These are phyloP conservation scores for Hirtodrosophila trivittata DNA, from an alignment of 2,888 invertebrate species.

Conservation along the genomic window DNA sequence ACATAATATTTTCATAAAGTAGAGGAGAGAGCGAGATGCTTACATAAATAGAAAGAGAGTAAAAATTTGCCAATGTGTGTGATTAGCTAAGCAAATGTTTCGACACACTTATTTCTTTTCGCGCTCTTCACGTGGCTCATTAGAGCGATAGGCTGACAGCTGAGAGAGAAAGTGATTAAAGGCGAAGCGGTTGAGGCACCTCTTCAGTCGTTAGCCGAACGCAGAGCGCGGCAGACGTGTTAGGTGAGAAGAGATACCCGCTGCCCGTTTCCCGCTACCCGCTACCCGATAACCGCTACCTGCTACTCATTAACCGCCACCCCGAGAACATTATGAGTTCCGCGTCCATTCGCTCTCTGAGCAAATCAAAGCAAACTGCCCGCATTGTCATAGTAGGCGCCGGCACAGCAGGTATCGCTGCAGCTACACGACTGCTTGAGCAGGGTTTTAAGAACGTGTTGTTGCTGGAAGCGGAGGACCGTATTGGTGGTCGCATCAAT, in stretches of 20 bases:
- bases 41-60: slow-evolving; percentile 9
- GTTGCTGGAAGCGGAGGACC: slow-evolving; percentile 87
- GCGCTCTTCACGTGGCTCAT: slow-evolving; percentile 15
- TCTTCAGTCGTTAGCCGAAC: slow-evolving; percentile 51
- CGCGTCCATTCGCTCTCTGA: slow-evolving; percentile 43
- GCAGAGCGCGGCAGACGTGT: slow-evolving; percentile 26
- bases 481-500: slow-evolving; percentile 87
- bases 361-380: slow-evolving; percentile 61
- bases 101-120: slow-evolving; percentile 2
- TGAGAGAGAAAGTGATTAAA: slow-evolving; percentile 18
- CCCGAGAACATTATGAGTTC: slow-evolving; percentile 41
- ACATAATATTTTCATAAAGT: neutral
- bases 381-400: slow-evolving; percentile 83
- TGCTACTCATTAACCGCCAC: too few species aligned
- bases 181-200: slow-evolving; percentile 2
- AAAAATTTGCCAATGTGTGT: slow-evolving; percentile 4
- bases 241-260: neutral
- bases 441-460: slow-evolving; percentile 84
- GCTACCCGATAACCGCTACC: too few species aligned
- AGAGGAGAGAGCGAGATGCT: slow-evolving; percentile 3
- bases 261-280: neutral
- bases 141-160: slow-evolving; percentile 9
- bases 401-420: slow-evolving; percentile 83
- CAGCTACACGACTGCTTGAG: slow-evolving; percentile 82
- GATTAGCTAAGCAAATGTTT: slow-evolving; percentile 7